phyloP scores from a whole-genome alignment of 2,797 vertebrate species.

The Labroides dimidiatus region DNA sequence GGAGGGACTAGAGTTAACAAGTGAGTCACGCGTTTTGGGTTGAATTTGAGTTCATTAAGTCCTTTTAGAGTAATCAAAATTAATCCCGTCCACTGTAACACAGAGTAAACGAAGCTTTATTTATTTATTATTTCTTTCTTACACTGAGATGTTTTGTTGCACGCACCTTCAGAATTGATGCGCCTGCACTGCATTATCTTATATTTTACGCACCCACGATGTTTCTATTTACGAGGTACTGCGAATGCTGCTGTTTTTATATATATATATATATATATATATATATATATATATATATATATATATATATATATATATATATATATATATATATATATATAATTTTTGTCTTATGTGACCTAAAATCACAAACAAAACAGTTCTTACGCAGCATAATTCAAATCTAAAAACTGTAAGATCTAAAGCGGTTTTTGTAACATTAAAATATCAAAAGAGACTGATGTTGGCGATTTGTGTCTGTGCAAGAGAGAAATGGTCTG shows the following conservation, averaged over 20 bases:
- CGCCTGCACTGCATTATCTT: neutral
- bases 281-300: no score
- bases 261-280: no score
- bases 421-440: no score
- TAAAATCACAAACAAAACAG: neutral
- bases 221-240: no score
- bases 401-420: no score
- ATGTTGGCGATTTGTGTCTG: no score
- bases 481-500: neutral
- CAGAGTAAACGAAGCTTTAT: neutral
- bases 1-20: constrained; percentile 38
- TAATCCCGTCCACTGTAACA: neutral
- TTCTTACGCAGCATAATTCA: no score
- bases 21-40: constrained; percentile 18
- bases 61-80: constrained; percentile 3
- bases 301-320: no score
- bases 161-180: neutral
- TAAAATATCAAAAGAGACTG: no score
- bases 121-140: neutral
- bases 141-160: neutral
- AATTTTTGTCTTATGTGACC: neutral
- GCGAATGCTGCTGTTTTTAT: no score
- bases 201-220: no score
- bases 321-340: no score
- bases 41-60: constrained; percentile 15